Base-by-base conservation (phyloP, 2,888 invertebrate species). In the Phymatocera aterrima region DNA sequence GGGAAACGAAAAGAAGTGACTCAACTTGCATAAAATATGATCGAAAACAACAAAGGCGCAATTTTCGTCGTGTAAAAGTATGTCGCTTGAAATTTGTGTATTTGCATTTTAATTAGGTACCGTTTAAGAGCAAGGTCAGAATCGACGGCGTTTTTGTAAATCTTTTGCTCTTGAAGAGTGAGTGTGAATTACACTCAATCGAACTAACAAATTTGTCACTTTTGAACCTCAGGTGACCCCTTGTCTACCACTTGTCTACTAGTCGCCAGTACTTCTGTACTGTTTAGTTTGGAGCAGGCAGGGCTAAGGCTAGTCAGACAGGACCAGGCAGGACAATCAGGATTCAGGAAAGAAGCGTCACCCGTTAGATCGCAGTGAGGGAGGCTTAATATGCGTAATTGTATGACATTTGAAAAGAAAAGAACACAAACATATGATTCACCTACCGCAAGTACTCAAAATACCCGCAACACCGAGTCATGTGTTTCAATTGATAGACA, bases 281-380 rank as follows among this genome's bases (percentile, higher is more conserved):
- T 88, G 87, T 89, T 90, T 90, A 89, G 89, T 88, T 85, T 86
- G 89, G 89, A 88, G 89, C 90, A 90, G 90, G 90, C 90, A 90
- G 90, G 90, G 87, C 87, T 89, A 89, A 88, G 87, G 88, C 89
- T 88, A 89, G 89, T 85, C 81, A 83, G 82, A 83, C 84, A 85
- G 83, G 83, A 83, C 83, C 83, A 83, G 81, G 80, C 86, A 85
- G 85, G 75, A 88, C 88, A 88, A 87, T 88, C 87, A 88, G 88
- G 88, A 87, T 86, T 86, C 87, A 88, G 87, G 87, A 88, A 84
- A 87, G 84, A 87, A 86, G 85, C 85, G 83, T 87, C 87, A 84
- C 84, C 88, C 85, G 81, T 86, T 88, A 88, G 87, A 72, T 88
- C 82, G 86, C 85, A 86, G 85, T 89, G 72, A 87, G 87, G 88